Conservation (phyloP, 2,888 invertebrate species). For the Agrochola lota region DNA sequence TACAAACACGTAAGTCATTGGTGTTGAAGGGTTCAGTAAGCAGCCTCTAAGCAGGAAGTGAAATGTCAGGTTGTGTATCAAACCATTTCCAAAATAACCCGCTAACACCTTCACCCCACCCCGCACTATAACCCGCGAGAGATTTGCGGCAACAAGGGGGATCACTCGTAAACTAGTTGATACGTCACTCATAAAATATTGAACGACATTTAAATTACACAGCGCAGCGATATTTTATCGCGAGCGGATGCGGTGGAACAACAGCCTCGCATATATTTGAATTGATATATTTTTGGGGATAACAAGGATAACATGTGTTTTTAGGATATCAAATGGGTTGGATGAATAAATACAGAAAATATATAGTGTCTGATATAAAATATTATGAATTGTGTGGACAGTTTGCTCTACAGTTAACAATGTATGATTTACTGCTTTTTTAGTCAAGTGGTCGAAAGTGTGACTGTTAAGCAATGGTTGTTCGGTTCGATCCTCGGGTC, state of each 20-base stretch:
- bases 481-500: too few species aligned
- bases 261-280: conserved; percentile 29
- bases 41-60: too few species aligned
- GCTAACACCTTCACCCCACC: conserved; percentile 57
- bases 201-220: conserved; percentile 67
- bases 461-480: neutral
- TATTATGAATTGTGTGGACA: neutral
- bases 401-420: neutral
- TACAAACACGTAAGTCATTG: too few species aligned
- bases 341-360: conserved; percentile 16
- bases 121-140: conserved; percentile 65
- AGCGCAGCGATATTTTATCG: conserved; percentile 56
- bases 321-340: conserved; percentile 36
- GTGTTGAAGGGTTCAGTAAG: too few species aligned
- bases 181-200: conserved; percentile 70
- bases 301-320: conserved; percentile 57
- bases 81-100: conserved; percentile 3
- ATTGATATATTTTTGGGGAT: conserved; percentile 50
- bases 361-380: neutral
- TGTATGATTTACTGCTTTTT: neutral
- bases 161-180: conserved; percentile 75
- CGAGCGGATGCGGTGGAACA: conserved; percentile 39
- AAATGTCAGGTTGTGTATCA: too few species aligned
- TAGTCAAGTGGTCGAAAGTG: rapidly evolving
- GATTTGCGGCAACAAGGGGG: conserved; percentile 75